A percentile compares a stretch with the other conserved stretches of the same genome.
These are phyloP conservation scores for Laodelphax striatellus DNA, from an alignment of 1,140 invertebrate genomes.

Conservation along the genomic window DNA sequence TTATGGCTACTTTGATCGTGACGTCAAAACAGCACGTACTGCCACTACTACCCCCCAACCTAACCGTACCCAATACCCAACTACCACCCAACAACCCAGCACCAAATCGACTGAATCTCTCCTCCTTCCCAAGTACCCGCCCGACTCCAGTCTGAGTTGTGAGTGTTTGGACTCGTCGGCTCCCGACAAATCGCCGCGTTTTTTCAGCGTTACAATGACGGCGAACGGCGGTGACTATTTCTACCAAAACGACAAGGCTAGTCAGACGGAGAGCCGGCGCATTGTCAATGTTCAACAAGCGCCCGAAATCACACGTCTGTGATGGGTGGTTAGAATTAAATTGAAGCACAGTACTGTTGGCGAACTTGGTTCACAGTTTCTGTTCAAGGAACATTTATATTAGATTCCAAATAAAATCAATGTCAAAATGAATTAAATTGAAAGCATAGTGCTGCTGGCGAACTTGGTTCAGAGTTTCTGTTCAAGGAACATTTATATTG, in stretches of 20 bases:
- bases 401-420: background rate
- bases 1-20: conserved; percentile 47
- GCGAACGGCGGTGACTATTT: conserved; percentile 14
- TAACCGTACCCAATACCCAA: conserved; percentile 19
- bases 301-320: conserved; percentile 36
- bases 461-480: no score
- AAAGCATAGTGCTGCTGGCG: background rate
- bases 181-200: conserved; percentile 26
- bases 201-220: background rate
- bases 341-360: background rate
- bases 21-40: conserved; percentile 11
- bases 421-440: background rate
- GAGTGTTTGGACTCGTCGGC: conserved; percentile 45
- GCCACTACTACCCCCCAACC: background rate
- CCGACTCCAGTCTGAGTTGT: conserved; percentile 50
- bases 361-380: no score
- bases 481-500: background rate
- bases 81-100: no score
- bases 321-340: conserved; percentile 17
- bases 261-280: conserved; percentile 33
- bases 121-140: conserved; percentile 46
- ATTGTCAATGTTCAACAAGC: conserved; percentile 27
- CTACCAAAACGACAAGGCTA: conserved; percentile 31
- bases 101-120: conserved; percentile 70
- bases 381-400: background rate